These are phyloP conservation scores for Polyommatus icarus DNA, from an alignment of 2,888 invertebrate genomes.

Conservation along the genomic window DNA sequence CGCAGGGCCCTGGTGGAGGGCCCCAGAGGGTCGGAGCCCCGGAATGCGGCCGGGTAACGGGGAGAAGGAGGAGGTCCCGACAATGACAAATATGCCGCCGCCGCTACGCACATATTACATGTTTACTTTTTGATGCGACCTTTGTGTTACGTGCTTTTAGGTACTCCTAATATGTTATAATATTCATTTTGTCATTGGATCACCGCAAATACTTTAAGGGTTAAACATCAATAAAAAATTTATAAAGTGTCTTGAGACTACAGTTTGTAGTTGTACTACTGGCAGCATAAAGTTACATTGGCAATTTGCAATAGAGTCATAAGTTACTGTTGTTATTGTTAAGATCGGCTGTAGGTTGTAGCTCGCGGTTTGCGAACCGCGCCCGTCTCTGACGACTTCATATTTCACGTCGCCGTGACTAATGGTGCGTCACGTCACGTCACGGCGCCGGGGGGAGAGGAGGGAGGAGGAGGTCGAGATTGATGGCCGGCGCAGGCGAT, in stretches of 20 bases:
- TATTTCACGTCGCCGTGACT: conserved; percentile 18
- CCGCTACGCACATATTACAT: conserved; percentile 12
- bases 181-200: not conserved
- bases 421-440: conserved; percentile 16
- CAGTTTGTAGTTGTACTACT: not conserved
- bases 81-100: conserved; percentile 19
- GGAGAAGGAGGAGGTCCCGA: conserved; percentile 1
- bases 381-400: not conserved
- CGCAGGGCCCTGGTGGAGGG: conserved; percentile 14
- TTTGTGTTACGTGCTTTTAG: not conserved
- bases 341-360: not conserved
- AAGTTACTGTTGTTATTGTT: not conserved
- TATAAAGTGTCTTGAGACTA: not conserved
- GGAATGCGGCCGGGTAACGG: not conserved
- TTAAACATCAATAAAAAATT: not conserved
- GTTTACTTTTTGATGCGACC: conserved; percentile 1
- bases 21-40: conserved; percentile 32
- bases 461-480: not conserved
- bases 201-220: not conserved
- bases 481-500: conserved; percentile 16
- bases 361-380: not conserved
- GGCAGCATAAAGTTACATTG: not conserved
- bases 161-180: not conserved
- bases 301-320: not conserved
- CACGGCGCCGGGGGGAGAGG: not conserved